Evolutionary conservation across 2,113 vertebrate genomes (phyloP).

Genomic region (Xenus cinereus): DNA sequence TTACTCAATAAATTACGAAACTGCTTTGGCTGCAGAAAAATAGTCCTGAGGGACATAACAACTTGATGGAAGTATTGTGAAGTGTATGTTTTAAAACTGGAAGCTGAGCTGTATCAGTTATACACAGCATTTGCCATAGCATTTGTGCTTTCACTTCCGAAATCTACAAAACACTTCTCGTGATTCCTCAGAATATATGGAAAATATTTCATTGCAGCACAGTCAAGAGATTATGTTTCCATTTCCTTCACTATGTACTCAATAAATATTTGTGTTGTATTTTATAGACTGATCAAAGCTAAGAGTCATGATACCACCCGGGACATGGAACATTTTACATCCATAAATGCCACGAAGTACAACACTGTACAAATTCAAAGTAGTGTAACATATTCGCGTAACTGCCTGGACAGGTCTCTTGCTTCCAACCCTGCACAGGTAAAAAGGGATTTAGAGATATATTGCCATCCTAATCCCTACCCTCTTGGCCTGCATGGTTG

Average conservation of each 20-base stretch:
- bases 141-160: not conserved
- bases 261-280: slow-evolving; percentile 17
- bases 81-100: not conserved
- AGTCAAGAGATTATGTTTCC: slow-evolving; percentile 3
- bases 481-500: not conserved
- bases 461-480: not conserved
- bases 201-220: slow-evolving; percentile 34
- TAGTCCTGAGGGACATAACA: not conserved
- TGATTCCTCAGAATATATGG: not conserved
- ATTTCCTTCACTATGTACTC: not conserved
- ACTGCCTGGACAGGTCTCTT: not conserved
- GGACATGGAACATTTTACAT: slow-evolving; percentile 9
- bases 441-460: not conserved
- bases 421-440: not conserved
- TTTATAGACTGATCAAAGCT: slow-evolving; percentile 33
- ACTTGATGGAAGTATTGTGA: not conserved
- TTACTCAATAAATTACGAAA: not conserved
- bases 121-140: not conserved
- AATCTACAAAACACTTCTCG: not conserved
- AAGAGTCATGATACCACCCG: not conserved
- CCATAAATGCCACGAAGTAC: not conserved
- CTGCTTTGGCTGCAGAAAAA: not conserved
- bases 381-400: not conserved
- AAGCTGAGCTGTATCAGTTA: not conserved
- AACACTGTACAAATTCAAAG: not conserved